Conservation (phyloP, 2,888 invertebrate genomes). For the Sussaba pulchella region DNA sequence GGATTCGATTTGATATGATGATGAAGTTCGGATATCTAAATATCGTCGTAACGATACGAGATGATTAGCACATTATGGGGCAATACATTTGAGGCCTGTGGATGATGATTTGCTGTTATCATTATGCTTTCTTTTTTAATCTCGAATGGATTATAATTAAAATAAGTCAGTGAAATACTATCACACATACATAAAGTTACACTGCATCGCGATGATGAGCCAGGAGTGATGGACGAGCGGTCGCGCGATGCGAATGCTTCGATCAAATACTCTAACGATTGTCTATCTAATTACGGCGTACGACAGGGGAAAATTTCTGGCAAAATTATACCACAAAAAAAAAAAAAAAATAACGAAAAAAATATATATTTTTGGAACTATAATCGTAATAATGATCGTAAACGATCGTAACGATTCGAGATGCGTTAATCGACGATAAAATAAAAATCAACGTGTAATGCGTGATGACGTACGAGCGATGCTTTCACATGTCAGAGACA, state of each 20-base stretch:
- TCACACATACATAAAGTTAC: conserved; percentile 37
- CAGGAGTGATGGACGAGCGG: conserved; percentile 54
- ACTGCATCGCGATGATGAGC: conserved; percentile 48
- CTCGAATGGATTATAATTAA: conserved; percentile 37
- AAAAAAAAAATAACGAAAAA: neutral
- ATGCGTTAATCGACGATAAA: neutral
- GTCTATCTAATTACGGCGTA: conserved; percentile 70
- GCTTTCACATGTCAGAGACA: conserved; percentile 64
- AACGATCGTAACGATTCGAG: conserved; percentile 50
- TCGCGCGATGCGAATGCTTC: conserved; percentile 44
- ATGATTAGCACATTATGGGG: conserved; percentile 41
- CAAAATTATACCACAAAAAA: conserved; percentile 30
- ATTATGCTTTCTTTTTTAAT: conserved; percentile 17
- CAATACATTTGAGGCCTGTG: conserved; percentile 50
- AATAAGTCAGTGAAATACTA: conserved; percentile 28
- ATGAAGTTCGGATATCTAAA: conserved; percentile 51
- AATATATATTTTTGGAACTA: neutral
- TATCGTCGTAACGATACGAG: conserved; percentile 3
- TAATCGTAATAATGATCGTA: conserved; percentile 51
- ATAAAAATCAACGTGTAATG: conserved; percentile 51
- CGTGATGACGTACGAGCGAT: conserved; percentile 60
- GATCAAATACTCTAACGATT: conserved; percentile 66
- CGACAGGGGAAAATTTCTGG: conserved; percentile 1
- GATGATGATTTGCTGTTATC: conserved; percentile 35
- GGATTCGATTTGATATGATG: conserved; percentile 51